phyloP scores from a whole-genome alignment of 2,888 invertebrate species.

The Synergus itoensis region DNA sequence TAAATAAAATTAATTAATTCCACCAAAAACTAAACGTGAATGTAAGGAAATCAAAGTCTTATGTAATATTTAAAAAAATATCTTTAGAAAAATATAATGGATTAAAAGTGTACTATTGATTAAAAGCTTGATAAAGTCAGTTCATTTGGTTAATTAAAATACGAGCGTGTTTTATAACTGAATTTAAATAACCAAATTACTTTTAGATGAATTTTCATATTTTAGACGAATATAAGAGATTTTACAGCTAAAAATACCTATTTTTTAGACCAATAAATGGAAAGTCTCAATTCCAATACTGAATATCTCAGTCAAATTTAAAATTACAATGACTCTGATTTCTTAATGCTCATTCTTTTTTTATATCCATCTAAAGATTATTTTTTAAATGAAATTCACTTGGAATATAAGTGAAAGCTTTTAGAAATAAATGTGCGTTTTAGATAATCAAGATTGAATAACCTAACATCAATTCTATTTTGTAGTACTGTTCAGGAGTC shows the following conservation, averaged over 20 bases:
- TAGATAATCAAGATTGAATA: slow-evolving; percentile 13
- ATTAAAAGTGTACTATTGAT: neutral
- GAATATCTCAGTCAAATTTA: no score
- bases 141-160: neutral
- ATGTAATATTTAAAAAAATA: neutral
- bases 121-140: neutral
- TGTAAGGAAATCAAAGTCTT: no score
- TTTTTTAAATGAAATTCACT: no score
- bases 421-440: slow-evolving; percentile 12
- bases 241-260: no score
- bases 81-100: neutral
- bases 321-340: no score
- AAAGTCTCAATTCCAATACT: no score
- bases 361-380: no score
- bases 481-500: neutral
- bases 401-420: neutral
- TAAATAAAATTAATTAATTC: no score
- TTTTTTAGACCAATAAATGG: no score
- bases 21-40: no score
- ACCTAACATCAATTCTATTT: neutral
- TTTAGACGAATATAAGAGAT: no score
- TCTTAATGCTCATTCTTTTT: no score
- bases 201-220: neutral
- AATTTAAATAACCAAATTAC: neutral
- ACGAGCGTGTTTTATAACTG: neutral